Evolutionary conservation across 2,888 invertebrate species (phyloP).

Genomic region (Pemphredon lugubris): DNA sequence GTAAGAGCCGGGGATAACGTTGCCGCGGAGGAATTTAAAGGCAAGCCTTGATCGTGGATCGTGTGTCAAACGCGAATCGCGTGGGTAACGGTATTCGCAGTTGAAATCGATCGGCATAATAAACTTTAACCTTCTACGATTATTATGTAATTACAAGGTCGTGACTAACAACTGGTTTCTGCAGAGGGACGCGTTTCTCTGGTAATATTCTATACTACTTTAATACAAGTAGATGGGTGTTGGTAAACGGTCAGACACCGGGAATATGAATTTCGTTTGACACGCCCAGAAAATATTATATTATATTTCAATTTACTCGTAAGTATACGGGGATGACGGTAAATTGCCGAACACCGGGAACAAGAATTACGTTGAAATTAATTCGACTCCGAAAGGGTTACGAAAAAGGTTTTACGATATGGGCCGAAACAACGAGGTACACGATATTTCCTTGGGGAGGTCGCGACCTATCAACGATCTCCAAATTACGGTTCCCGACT

Average conservation of each 20-base stretch:
- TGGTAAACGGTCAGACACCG: background rate
- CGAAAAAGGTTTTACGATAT: no score
- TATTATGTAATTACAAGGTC: constrained; percentile 28
- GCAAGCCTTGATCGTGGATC: constrained; percentile 14
- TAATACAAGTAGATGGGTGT: background rate
- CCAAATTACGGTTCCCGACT: constrained; percentile 19
- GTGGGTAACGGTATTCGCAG: constrained; percentile 23
- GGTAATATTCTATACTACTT: background rate
- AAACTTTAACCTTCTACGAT: constrained; percentile 24
- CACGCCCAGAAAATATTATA: no score
- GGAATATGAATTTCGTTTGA: background rate
- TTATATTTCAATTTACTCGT: no score
- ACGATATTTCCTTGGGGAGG: no score
- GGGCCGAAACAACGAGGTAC: no score
- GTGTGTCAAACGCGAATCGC: constrained; percentile 25
- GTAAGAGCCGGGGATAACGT: constrained; percentile 3
- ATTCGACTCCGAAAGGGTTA: no score
- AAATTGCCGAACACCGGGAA: no score
- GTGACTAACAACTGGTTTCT: constrained; percentile 22
- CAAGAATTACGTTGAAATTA: no score
- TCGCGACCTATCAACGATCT: constrained; percentile 22
- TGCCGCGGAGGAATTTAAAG: constrained; percentile 11
- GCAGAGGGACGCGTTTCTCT: background rate
- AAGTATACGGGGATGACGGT: no score
- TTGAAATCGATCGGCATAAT: constrained; percentile 39